Evolutionary conservation across 1,140 invertebrate species (phyloP).

Genomic region (Anastrepha ludens): DNA sequence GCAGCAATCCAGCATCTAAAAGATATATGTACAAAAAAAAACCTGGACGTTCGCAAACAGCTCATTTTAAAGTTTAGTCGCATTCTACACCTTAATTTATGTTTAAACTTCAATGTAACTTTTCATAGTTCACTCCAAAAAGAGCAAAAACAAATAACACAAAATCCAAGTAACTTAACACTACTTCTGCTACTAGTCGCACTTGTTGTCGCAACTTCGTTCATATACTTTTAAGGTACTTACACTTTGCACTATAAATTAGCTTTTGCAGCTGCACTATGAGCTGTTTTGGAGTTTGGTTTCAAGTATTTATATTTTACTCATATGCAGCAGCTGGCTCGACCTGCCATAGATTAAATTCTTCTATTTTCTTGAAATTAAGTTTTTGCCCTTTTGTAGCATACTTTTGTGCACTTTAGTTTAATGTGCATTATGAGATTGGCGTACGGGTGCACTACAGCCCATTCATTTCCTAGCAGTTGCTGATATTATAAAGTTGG

Average conservation of each 20-base stretch:
- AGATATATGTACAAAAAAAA: no score
- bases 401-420: slow-evolving; percentile 5
- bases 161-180: no score
- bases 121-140: no score
- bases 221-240: not conserved
- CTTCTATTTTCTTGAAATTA: not conserved
- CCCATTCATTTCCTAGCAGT: not conserved
- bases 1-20: no score
- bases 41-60: no score
- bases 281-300: not conserved
- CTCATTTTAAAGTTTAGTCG: no score
- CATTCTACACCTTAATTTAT: no score
- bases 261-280: not conserved
- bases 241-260: slow-evolving; percentile 5
- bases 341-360: not conserved
- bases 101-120: no score
- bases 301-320: not conserved
- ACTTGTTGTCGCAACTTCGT: not conserved
- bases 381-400: slow-evolving; percentile 24
- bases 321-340: not conserved
- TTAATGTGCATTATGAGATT: not conserved
- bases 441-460: not conserved
- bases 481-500: not conserved
- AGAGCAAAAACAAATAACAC: no score
- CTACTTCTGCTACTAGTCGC: not conserved